These are phyloP conservation scores for Manis crassicaudata DNA, from an alignment of 2,797 vertebrate species.

Conservation along the genomic window DNA sequence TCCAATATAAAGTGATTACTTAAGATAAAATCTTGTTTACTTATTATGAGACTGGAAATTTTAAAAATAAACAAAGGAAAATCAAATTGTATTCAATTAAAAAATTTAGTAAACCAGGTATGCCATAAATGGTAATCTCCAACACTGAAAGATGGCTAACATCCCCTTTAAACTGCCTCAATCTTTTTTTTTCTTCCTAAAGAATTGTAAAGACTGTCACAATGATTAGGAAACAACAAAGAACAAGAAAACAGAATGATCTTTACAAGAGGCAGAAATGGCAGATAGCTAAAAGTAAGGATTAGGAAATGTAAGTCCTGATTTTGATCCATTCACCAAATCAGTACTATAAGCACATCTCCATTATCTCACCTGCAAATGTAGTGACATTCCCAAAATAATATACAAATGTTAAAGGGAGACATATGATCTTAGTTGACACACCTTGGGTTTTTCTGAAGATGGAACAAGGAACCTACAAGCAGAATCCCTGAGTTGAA, in stretches of 20 bases:
- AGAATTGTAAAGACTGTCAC: not conserved
- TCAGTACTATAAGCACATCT: not conserved
- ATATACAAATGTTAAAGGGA: not conserved
- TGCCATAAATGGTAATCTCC: not conserved
- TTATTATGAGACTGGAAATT: not conserved
- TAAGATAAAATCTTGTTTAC: not conserved
- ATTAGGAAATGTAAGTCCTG: not conserved
- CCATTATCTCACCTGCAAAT: not conserved
- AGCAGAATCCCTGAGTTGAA: not conserved
- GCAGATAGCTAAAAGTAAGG: not conserved
- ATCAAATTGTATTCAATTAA: not conserved
- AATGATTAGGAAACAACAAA: not conserved
- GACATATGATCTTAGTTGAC: not conserved
- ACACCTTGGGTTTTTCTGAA: not conserved
- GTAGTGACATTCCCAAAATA: not conserved
- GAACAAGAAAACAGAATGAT: not conserved
- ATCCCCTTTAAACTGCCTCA: not conserved
- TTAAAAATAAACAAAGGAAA: not conserved
- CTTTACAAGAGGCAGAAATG: not conserved
- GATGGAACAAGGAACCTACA: not conserved
- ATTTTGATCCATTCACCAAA: not conserved
- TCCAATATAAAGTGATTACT: not conserved
- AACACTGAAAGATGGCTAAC: not conserved
- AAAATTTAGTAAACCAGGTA: not conserved
- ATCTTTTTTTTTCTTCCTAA: not conserved